Evolutionary conservation across 2,888 invertebrate genomes (phyloP).

Genomic region (Clostera curtula): DNA sequence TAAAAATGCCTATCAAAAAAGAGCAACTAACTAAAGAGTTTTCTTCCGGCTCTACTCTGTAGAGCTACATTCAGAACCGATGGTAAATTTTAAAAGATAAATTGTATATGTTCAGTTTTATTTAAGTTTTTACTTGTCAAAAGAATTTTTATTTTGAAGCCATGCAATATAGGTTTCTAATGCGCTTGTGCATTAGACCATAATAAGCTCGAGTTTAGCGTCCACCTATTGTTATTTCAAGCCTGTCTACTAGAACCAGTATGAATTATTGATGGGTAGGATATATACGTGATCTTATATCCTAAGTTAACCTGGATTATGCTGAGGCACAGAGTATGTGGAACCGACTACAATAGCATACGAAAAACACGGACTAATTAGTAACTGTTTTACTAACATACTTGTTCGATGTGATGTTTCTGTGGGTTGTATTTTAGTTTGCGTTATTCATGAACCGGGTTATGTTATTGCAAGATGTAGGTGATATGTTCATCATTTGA

Average conservation of each 20-base stretch:
- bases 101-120: no score
- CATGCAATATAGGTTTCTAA: conserved; percentile 1
- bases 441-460: conserved; percentile 21
- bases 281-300: conserved; percentile 53
- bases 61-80: no score
- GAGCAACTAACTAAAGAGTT: no score
- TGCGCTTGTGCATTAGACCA: conserved; percentile 15
- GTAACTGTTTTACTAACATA: neutral
- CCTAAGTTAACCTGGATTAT: conserved; percentile 32
- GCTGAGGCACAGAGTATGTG: conserved; percentile 17
- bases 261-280: conserved; percentile 65
- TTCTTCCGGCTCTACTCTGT: no score
- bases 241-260: conserved; percentile 41
- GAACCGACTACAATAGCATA: conserved; percentile 1
- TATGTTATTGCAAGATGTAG: conserved; percentile 34
- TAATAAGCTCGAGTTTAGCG: conserved; percentile 40
- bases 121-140: no score
- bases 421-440: neutral
- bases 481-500: conserved; percentile 47
- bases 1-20: no score
- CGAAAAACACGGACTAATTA: neutral
- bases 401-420: neutral
- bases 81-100: no score
- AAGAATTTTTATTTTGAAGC: neutral
- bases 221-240: conserved; percentile 64